Percentiles rank a stretch among this genome's conserved stretches.
These are phyloP conservation scores for Mimas tiliae DNA, from an alignment of 2,888 invertebrate genomes.

Conservation along the genomic window DNA sequence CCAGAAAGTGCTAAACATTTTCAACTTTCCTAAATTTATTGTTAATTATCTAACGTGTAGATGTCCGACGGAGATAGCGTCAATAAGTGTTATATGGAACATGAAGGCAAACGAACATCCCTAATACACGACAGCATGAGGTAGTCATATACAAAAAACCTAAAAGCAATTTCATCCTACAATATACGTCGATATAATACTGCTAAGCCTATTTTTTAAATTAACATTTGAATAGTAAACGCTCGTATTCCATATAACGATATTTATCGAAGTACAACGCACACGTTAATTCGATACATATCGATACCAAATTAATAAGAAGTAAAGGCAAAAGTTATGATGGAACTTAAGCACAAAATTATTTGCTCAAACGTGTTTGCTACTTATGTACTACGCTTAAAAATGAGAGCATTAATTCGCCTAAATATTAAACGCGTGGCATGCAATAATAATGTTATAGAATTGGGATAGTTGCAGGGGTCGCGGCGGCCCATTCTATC, in stretches of 20 bases:
- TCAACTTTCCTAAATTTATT: conserved; percentile 19
- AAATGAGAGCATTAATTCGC: conserved; percentile 52
- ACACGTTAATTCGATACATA: conserved; percentile 29
- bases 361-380: conserved; percentile 36
- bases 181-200: conserved; percentile 69
- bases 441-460: conserved; percentile 29
- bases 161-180: conserved; percentile 57
- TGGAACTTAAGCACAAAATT: conserved; percentile 3
- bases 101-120: conserved; percentile 40
- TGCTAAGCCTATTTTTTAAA: conserved; percentile 69
- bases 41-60: conserved; percentile 9
- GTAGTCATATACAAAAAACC: conserved; percentile 57
- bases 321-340: conserved; percentile 8
- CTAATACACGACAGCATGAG: conserved; percentile 69
- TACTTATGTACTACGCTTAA: conserved; percentile 47
- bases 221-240: conserved; percentile 37
- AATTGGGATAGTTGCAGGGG: conserved; percentile 31
- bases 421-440: conserved; percentile 29
- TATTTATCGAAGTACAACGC: conserved; percentile 30
- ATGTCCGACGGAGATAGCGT: conserved; percentile 15
- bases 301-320: conserved; percentile 31
- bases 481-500: conserved; percentile 47
- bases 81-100: conserved; percentile 18
- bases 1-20: conserved; percentile 46
- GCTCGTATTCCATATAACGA: conserved; percentile 30